These are phyloP conservation scores for Tangara arthus DNA, from an alignment of 2,797 vertebrate species.

Conservation along the genomic window DNA sequence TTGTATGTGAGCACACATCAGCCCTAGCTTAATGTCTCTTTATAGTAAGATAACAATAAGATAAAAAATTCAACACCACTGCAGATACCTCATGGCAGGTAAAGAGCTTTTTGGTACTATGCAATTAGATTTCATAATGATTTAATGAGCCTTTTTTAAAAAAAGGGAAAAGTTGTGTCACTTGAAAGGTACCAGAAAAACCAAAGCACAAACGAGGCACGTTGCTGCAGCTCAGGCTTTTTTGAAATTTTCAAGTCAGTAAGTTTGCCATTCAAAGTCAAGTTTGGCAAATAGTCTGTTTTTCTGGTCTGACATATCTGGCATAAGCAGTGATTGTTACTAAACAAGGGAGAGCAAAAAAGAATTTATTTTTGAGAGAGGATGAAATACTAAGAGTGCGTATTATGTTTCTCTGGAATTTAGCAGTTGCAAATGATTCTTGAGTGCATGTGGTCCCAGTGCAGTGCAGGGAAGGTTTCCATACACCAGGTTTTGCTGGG, in stretches of 20 bases:
- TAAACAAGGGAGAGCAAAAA: neutral
- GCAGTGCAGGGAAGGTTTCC: neutral
- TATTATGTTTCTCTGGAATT: neutral
- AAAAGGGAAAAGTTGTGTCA: neutral
- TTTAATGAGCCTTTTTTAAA: neutral
- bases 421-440: neutral
- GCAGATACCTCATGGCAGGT: neutral
- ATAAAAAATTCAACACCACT: neutral
- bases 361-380: neutral
- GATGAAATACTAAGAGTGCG: neutral
- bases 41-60: neutral
- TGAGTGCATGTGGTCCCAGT: neutral
- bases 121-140: neutral
- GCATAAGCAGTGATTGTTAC: neutral
- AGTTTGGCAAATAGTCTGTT: neutral
- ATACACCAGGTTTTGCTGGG: neutral
- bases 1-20: neutral
- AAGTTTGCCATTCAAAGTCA: neutral
- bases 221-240: neutral
- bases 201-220: neutral
- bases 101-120: neutral
- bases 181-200: neutral
- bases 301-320: conserved; percentile 1
- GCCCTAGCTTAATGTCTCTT: conserved; percentile 25
- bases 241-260: neutral